Base-by-base conservation (phyloP, 2,113 vertebrate species). In the Ceratotherium simum region DNA sequence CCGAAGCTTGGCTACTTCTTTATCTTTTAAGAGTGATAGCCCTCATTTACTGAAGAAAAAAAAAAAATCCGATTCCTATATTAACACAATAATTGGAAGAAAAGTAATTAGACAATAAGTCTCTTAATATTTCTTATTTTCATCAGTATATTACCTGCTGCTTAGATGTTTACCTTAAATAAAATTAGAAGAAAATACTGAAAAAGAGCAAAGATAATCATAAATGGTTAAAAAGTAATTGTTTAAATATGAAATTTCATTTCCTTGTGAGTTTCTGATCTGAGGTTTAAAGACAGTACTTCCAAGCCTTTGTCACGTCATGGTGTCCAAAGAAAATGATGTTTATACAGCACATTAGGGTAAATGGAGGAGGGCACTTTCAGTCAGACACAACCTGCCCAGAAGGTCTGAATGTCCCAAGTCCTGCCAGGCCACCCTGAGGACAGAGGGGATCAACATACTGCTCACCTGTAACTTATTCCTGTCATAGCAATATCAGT, bases 201-300 rank as follows among this genome's bases (percentile, higher is more conserved):
- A 89, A 79, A 79, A 95, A 89, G 60, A 94, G 79, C n/a, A 86
- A 96, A 95, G 75, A 65, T 5, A 88, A 87, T 39, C 14, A 84
- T 94, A 90, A 83, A n/a, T 73, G 17, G 36, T 72, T 95, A 85
- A 88, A 86, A 97, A 91, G 36, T 39, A 90, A 85, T 42, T 81
- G 20, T 67, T 91, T 92, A 94, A 85, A 90, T 54, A 42, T 25
- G 56, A 51, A 93, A 87, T 94, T 96, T 82, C 46, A 95, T 85
- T 97, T 96, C 79, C 42, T 75, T 94, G 21, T 85, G 39, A 93
- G 42, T 94, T 90, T 95, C 79, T 94, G 79, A 82, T 58, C 72
- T 90, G 39, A 96, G 3, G 9, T 85, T 92, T 88, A 95, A 95
- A 81, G n/a, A 85, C 20, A 76, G 20, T 54, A 94, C 18, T 93